Conservation (phyloP, 2,888 invertebrate genomes). For the Crocallis elinguaria region DNA sequence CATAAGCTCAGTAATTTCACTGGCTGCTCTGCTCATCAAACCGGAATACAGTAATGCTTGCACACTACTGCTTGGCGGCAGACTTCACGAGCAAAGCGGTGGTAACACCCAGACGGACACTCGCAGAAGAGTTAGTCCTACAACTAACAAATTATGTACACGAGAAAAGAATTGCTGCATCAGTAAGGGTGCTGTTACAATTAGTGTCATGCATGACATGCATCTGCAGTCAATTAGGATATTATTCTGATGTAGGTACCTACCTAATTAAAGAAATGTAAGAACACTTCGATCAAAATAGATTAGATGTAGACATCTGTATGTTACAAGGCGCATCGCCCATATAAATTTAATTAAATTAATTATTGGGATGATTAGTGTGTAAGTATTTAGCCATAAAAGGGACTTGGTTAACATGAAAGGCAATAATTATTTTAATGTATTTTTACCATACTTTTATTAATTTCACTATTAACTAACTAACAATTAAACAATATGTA, state of each 20-base stretch:
- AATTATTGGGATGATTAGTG: constrained; percentile 16
- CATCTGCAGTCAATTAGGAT: constrained; percentile 29
- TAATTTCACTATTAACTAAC: too few species aligned
- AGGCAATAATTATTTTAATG: neutral
- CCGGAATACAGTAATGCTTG: too few species aligned
- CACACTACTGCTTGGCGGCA: too few species aligned
- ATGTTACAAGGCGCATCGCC: constrained; percentile 38
- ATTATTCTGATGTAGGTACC: constrained; percentile 11
- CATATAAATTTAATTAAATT: constrained; percentile 52
- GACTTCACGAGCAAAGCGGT: too few species aligned
- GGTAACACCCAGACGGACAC: too few species aligned
- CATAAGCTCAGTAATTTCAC: too few species aligned
- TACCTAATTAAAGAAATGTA: neutral
- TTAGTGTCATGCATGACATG: neutral
- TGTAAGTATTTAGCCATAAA: constrained; percentile 3
- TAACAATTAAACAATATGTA: too few species aligned
- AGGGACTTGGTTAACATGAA: neutral
- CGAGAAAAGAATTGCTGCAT: too few species aligned
- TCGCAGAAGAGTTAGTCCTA: too few species aligned
- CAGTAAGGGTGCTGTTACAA: neutral
- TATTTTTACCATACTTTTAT: too few species aligned
- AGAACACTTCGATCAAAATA: constrained; percentile 17
- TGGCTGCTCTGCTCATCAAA: too few species aligned
- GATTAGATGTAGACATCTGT: constrained; percentile 21
- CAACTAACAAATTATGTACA: too few species aligned